These are phyloP conservation scores for Melitaea cinxia DNA, from an alignment of 1,140 invertebrate species.

Conservation along the genomic window DNA sequence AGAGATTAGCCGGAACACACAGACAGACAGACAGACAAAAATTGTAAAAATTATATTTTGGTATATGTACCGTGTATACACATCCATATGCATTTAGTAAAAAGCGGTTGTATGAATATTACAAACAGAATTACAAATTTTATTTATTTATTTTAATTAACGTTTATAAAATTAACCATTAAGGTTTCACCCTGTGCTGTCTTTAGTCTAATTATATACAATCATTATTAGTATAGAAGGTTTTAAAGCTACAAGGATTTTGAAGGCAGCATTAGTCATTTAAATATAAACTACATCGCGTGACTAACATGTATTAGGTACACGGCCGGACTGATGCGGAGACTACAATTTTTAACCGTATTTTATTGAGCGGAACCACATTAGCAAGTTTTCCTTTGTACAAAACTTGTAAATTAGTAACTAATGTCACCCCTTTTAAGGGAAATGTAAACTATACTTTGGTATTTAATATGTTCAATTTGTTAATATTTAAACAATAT, in stretches of 20 bases:
- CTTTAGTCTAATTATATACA: too few relatives aligned
- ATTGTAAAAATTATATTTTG: too few relatives aligned
- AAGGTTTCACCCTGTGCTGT: too few relatives aligned
- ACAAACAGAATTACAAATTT: background rate
- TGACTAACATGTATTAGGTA: slow-evolving; percentile 39
- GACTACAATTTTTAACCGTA: slow-evolving; percentile 45
- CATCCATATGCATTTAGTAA: too few relatives aligned
- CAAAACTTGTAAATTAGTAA: slow-evolving; percentile 36
- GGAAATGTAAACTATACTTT: slow-evolving; percentile 10
- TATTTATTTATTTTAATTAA: too few relatives aligned
- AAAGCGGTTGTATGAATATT: slow-evolving; percentile 3
- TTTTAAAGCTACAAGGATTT: slow-evolving; percentile 5
- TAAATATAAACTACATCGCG: slow-evolving; percentile 42
- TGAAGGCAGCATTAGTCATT: slow-evolving; percentile 15
- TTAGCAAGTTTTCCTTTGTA: slow-evolving; percentile 37
- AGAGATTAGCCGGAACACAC: too few relatives aligned
- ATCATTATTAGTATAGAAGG: too few relatives aligned
- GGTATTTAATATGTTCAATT: background rate
- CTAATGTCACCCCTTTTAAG: slow-evolving; percentile 26
- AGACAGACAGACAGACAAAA: too few relatives aligned
- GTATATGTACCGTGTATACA: too few relatives aligned
- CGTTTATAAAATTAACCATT: too few relatives aligned
- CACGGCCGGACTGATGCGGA: slow-evolving; percentile 39
- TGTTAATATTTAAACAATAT: background rate
- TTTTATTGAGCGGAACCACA: slow-evolving; percentile 42